These are phyloP conservation scores for Eulacestoma nigropectus DNA, from an alignment of 2,113 vertebrate species.

Conservation along the genomic window DNA sequence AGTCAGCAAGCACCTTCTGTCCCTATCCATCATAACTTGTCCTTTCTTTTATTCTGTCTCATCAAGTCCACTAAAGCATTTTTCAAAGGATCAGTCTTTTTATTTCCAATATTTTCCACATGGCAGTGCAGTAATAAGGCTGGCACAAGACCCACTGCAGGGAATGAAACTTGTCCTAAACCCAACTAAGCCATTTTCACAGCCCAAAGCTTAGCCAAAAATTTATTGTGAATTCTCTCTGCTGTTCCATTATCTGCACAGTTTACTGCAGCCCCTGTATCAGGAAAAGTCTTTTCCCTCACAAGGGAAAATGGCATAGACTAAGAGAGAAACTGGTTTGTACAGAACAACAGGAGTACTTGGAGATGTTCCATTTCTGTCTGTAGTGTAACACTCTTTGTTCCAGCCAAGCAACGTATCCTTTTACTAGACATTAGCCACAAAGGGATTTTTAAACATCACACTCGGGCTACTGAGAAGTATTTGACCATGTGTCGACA, in stretches of 20 bases:
- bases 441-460: background rate
- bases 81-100: conserved; percentile 7
- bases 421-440: background rate
- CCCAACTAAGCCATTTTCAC: background rate
- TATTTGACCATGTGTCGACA: background rate
- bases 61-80: background rate
- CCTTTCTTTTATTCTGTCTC: conserved; percentile 13
- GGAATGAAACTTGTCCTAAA: background rate
- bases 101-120: background rate
- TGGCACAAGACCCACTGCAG: background rate
- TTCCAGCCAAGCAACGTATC: background rate
- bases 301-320: background rate
- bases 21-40: conserved; percentile 10
- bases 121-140: background rate
- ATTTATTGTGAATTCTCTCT: background rate
- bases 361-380: background rate
- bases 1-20: background rate
- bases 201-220: background rate
- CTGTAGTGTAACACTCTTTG: background rate
- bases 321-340: background rate
- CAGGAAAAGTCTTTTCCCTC: background rate
- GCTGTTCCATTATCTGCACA: background rate
- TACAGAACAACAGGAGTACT: background rate
- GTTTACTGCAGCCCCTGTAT: background rate
- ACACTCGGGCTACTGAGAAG: background rate